A percentile compares a stretch with the other conserved stretches of the same genome.
Evolutionary conservation across 2,797 vertebrate species (phyloP).

Genomic region (Chaunax sp.): DNA sequence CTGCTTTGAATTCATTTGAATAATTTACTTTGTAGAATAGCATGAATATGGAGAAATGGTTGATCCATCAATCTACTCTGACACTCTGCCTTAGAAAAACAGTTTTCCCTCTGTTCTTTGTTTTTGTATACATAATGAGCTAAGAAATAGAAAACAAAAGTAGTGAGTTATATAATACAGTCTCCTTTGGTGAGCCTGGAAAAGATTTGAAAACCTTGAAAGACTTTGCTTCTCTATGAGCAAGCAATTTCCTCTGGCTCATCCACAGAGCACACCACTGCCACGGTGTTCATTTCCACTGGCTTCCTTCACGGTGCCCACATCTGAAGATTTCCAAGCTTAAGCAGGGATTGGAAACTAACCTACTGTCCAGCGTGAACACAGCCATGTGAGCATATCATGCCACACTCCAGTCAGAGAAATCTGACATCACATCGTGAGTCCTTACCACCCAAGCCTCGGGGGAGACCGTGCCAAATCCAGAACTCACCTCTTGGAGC

Average conservation of each 20-base stretch:
- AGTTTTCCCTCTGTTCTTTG: conserved; percentile 52
- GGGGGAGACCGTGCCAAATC: conserved; percentile 73
- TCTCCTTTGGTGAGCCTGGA: conserved; percentile 57
- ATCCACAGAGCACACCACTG: conserved; percentile 62
- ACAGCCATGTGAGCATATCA: conserved; percentile 53
- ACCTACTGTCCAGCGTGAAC: conserved; percentile 63
- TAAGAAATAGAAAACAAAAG: conserved; percentile 56
- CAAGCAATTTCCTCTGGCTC: conserved; percentile 75
- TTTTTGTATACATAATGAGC: conserved; percentile 60
- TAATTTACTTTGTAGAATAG: conserved; percentile 73
- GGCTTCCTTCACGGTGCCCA: conserved; percentile 70
- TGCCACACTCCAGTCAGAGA: conserved; percentile 71
- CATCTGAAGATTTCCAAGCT: conserved; percentile 71
- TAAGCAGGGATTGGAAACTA: conserved; percentile 70
- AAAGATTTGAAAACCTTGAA: conserved; percentile 60
- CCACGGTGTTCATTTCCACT: conserved; percentile 73
- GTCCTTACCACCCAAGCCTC: conserved; percentile 75
- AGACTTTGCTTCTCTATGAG: conserved; percentile 63
- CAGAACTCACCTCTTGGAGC: conserved; percentile 40
- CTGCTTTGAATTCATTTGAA: conserved; percentile 80
- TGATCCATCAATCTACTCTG: conserved; percentile 74
- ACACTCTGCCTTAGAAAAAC: conserved; percentile 57
- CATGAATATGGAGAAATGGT: conserved; percentile 67
- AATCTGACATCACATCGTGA: conserved; percentile 70
- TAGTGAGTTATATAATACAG: conserved; percentile 59